Conservation (phyloP, 2,888 invertebrate species). For the Cantharis rustica region DNA sequence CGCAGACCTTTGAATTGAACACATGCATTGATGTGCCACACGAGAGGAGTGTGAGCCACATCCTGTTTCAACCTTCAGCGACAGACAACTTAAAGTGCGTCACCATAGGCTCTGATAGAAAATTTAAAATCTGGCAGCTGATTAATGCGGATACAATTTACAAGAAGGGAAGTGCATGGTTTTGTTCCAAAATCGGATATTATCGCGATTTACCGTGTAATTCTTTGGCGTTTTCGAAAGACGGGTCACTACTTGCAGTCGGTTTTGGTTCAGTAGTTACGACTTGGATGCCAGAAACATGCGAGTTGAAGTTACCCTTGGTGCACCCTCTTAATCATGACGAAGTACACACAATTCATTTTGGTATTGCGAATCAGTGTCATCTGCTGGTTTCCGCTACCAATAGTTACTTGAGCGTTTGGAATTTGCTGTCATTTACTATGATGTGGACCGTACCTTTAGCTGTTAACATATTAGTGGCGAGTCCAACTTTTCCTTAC, state of each 20-base stretch:
- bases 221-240: conserved; percentile 69
- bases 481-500: conserved; percentile 67
- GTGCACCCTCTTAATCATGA: conserved; percentile 50
- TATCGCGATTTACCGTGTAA: conserved; percentile 65
- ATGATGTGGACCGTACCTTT: conserved; percentile 70
- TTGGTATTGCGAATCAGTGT: conserved; percentile 62
- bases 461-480: conserved; percentile 56
- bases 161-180: conserved; percentile 66
- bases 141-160: conserved; percentile 61
- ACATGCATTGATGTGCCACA: conserved; percentile 77
- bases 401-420: conserved; percentile 66
- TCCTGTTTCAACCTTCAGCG: conserved; percentile 64
- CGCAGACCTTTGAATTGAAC: conserved; percentile 72
- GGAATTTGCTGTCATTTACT: conserved; percentile 74
- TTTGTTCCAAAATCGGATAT: conserved; percentile 65
- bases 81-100: conserved; percentile 61
- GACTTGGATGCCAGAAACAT: conserved; percentile 68
- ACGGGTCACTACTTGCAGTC: conserved; percentile 77
- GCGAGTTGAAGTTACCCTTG: conserved; percentile 64
- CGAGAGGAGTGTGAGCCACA: conserved; percentile 61
- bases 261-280: conserved; percentile 71
- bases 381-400: conserved; percentile 65
- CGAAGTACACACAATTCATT: conserved; percentile 59
- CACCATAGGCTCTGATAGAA: conserved; percentile 69
- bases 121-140: conserved; percentile 74